A percentile compares a stretch with the other conserved stretches of the same genome.
Evolutionary conservation across 2,113 vertebrate genomes (phyloP).

Genomic region (Oxyruncus cristatus): DNA sequence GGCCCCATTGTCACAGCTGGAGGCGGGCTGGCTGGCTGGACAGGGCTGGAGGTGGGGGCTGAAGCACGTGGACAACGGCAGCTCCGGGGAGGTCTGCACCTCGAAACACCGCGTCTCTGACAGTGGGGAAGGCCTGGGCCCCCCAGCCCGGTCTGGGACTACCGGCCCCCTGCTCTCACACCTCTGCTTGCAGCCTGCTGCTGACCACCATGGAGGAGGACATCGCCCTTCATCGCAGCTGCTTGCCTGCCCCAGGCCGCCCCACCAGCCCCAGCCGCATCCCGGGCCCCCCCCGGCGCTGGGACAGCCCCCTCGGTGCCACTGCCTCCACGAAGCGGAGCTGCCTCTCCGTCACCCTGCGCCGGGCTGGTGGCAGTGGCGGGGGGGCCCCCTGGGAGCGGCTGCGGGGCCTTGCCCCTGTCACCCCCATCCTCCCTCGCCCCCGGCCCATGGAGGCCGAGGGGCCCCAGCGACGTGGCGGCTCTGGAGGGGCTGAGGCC

Average conservation of each 20-base stretch:
- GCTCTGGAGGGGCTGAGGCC: background rate
- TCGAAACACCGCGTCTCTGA: background rate
- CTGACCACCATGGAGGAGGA: constrained; percentile 13
- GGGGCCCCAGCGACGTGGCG: background rate
- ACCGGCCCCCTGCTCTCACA: background rate
- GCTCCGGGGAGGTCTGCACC: background rate
- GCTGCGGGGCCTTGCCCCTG: background rate
- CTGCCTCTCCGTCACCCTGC: background rate
- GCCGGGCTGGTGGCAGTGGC: accelerated
- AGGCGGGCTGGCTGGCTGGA: background rate
- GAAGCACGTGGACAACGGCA: background rate
- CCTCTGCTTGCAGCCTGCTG: background rate
- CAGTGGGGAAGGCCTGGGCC: background rate
- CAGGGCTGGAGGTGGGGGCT: background rate
- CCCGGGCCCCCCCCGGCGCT: background rate
- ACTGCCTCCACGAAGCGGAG: background rate
- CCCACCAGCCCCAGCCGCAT: background rate
- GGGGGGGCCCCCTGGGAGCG: background rate
- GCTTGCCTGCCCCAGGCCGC: background rate
- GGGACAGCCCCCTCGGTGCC: background rate
- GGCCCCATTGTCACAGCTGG: background rate
- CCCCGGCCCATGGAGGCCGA: accelerated
- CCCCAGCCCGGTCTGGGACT: background rate
- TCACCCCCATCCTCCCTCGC: background rate
- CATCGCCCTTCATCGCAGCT: background rate